Evolutionary conservation across 2,888 invertebrate genomes (phyloP).

Genomic region (Alsophila aescularia): DNA sequence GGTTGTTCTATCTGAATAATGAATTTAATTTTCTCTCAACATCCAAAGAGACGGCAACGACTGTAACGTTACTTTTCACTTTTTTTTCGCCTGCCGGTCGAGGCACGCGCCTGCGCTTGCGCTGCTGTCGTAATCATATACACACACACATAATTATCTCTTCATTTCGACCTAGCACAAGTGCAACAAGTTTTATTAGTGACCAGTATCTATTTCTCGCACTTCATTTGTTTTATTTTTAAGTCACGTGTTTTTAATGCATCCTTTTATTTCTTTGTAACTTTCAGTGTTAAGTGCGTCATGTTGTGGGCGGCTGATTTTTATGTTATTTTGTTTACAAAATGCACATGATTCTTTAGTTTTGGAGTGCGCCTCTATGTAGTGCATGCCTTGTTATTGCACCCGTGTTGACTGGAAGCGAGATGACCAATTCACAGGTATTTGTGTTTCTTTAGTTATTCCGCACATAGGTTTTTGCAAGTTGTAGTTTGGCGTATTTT

Average conservation of each 20-base stretch:
- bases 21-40: slow-evolving; percentile 73
- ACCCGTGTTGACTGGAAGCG: slow-evolving; percentile 69
- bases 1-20: slow-evolving; percentile 57
- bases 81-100: slow-evolving; percentile 74
- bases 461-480: slow-evolving; percentile 55
- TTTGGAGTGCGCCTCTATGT: slow-evolving; percentile 73
- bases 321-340: slow-evolving; percentile 74
- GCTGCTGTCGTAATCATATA: slow-evolving; percentile 57
- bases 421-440: slow-evolving; percentile 87
- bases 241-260: slow-evolving; percentile 58
- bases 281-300: slow-evolving; percentile 81
- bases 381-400: slow-evolving; percentile 79
- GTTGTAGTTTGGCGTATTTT: slow-evolving; percentile 35
- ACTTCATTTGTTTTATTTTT: slow-evolving; percentile 56
- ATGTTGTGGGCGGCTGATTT: slow-evolving; percentile 74
- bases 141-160: slow-evolving; percentile 54
- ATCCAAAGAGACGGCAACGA: slow-evolving; percentile 56
- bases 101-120: slow-evolving; percentile 65
- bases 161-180: slow-evolving; percentile 56
- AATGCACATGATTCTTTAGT: slow-evolving; percentile 77
- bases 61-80: slow-evolving; percentile 74
- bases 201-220: slow-evolving; percentile 47
- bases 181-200: slow-evolving; percentile 47
- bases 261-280: slow-evolving; percentile 70
- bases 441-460: slow-evolving; percentile 55